Percentiles rank a stretch among this genome's conserved stretches.
Conservation (phyloP, 2,113 vertebrate species). For the Prionailurus bengalensis region DNA sequence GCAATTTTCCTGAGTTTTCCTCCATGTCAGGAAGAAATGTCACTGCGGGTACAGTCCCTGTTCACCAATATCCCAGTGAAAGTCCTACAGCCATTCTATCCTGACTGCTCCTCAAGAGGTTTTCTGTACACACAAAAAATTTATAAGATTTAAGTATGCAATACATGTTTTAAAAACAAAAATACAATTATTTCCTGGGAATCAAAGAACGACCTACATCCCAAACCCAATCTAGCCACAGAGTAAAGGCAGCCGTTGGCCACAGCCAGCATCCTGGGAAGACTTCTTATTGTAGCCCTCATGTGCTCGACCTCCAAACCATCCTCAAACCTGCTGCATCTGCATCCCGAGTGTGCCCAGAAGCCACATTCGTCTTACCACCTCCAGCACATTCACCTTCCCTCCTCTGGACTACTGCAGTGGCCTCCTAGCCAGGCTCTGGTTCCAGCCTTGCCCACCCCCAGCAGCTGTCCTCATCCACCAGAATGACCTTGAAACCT, state of each 20-base stretch:
- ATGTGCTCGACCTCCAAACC: neutral
- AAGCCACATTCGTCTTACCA: neutral
- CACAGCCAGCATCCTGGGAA: neutral
- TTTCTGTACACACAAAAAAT: neutral
- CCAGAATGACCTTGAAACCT: neutral
- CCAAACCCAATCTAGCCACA: slow-evolving; percentile 9
- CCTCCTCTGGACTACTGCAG: neutral
- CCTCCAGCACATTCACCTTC: neutral
- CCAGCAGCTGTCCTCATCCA: neutral
- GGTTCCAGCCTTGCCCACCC: neutral
- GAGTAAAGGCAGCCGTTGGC: neutral
- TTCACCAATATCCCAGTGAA: neutral
- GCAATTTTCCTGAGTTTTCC: slow-evolving; percentile 33
- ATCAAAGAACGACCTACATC: neutral
- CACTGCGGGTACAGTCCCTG: neutral
- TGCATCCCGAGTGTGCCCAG: neutral
- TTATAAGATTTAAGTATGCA: slow-evolving; percentile 28
- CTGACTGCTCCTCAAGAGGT: neutral
- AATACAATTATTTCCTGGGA: neutral
- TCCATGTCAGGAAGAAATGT: neutral
- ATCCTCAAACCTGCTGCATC: neutral
- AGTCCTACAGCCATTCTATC: neutral
- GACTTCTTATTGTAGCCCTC: neutral
- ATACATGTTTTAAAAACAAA: neutral
- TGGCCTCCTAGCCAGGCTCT: neutral